These are phyloP conservation scores for Drosophila saltans DNA, from an alignment of 1,140 invertebrate species.

Conservation along the genomic window DNA sequence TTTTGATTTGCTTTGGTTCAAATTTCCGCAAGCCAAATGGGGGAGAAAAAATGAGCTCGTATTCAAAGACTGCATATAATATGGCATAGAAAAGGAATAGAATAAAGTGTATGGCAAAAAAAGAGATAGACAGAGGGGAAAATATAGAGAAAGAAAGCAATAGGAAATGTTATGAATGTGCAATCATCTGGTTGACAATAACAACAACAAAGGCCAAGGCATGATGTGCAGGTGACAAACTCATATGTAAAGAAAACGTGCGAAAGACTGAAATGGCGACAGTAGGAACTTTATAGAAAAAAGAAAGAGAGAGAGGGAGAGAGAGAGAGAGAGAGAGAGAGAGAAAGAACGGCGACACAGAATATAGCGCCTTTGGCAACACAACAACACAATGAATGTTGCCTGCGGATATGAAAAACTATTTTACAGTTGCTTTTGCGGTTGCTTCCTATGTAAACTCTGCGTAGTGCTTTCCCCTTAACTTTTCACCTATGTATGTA, in stretches of 20 bases:
- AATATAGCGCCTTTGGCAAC: not conserved
- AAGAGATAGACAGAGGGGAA: not conserved
- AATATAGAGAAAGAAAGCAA: slow-evolving; percentile 16
- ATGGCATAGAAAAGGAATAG: slow-evolving; percentile 31
- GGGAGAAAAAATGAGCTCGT: slow-evolving; percentile 45
- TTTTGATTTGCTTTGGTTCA: slow-evolving; percentile 67
- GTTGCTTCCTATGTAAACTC: slow-evolving; percentile 19
- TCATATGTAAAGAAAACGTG: not conserved
- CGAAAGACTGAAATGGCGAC: not conserved
- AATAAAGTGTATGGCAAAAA: not conserved
- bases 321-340: slow-evolving; percentile 12
- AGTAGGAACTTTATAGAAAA: not conserved
- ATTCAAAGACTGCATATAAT: slow-evolving; percentile 46
- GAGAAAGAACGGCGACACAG: not conserved
- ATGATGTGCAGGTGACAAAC: slow-evolving; percentile 58
- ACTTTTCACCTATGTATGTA: not conserved
- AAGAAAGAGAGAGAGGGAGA: not conserved
- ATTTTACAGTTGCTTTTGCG: slow-evolving; percentile 75
- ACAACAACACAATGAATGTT: slow-evolving; percentile 62
- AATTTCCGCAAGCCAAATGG: slow-evolving; percentile 74
- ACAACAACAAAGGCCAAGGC: slow-evolving; percentile 13
- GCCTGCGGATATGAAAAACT: slow-evolving; percentile 78
- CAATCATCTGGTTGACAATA: slow-evolving; percentile 59
- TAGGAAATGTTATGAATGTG: slow-evolving; percentile 71
- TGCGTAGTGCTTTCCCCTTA: slow-evolving; percentile 9